Evolutionary conservation across 2,797 vertebrate species (phyloP).

Genomic region (Acanthurus tractus): DNA sequence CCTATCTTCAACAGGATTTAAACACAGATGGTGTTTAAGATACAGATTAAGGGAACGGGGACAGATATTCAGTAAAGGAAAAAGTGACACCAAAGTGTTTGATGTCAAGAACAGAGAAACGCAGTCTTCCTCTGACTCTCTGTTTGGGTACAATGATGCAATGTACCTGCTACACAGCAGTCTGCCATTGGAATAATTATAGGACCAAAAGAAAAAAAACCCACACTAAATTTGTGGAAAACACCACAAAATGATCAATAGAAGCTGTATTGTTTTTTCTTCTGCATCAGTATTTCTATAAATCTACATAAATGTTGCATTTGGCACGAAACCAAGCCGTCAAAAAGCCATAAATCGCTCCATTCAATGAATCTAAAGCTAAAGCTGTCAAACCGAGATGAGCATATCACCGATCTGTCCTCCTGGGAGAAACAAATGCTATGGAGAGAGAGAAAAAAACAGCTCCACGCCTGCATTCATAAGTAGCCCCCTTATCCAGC

Average conservation of each 20-base stretch:
- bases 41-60: constrained; percentile 48
- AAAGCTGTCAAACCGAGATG: constrained; percentile 60
- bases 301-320: constrained; percentile 38
- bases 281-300: constrained; percentile 33
- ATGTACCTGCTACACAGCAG: constrained; percentile 39
- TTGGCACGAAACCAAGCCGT: constrained; percentile 47
- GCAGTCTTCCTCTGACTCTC: constrained; percentile 25
- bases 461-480: constrained; percentile 27
- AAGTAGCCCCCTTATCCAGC: constrained; percentile 48
- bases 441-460: constrained; percentile 55
- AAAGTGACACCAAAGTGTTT: constrained; percentile 7
- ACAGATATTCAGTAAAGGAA: constrained; percentile 28
- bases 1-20: constrained; percentile 56
- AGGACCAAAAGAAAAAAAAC: constrained; percentile 30
- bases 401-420: constrained; percentile 51
- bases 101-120: constrained; percentile 43
- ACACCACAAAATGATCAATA: constrained; percentile 20
- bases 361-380: constrained; percentile 57
- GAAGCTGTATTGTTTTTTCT: constrained; percentile 11
- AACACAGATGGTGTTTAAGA: constrained; percentile 58
- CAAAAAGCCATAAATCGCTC: constrained; percentile 26
- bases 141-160: constrained; percentile 1
- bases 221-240: constrained; percentile 13
- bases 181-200: constrained; percentile 33
- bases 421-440: constrained; percentile 51